Evolutionary conservation across 1,140 invertebrate species (phyloP).

Genomic region (Cataglyphis hispanica): DNA sequence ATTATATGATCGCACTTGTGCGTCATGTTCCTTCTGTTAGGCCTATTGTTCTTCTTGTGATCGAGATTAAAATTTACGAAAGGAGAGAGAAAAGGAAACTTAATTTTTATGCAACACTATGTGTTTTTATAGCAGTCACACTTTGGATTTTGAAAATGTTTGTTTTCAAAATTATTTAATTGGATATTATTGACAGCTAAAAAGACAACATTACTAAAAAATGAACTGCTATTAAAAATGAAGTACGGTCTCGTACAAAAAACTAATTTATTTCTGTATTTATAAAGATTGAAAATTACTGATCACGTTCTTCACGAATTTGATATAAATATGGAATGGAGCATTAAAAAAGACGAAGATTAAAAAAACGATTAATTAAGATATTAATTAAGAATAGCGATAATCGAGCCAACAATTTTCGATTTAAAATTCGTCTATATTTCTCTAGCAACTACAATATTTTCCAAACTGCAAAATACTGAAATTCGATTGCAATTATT

Average conservation of each 20-base stretch:
- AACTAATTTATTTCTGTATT: too few species aligned
- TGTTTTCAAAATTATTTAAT: not conserved
- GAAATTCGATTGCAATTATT: slow-evolving; percentile 46
- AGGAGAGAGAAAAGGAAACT: not conserved
- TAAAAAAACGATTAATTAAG: slow-evolving; percentile 17
- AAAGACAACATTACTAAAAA: not conserved
- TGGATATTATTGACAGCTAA: not conserved
- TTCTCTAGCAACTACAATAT: not conserved
- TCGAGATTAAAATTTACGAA: slow-evolving; percentile 37
- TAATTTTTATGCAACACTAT: not conserved
- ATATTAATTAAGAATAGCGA: not conserved
- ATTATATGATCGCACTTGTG: slow-evolving; percentile 2
- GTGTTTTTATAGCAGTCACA: not conserved
- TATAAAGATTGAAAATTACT: not conserved
- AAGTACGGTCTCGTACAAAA: not conserved
- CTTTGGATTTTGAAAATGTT: not conserved
- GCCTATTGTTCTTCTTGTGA: slow-evolving; percentile 8
- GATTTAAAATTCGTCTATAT: not conserved
- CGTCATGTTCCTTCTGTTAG: not conserved
- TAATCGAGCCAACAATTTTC: not conserved
- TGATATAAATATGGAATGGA: not conserved
- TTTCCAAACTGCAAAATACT: slow-evolving; percentile 36
- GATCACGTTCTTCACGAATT: not conserved
- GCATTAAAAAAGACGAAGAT: not conserved
- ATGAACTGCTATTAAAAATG: not conserved